Conservation (phyloP, 2,797 vertebrate genomes). For the Ammospiza maritima region DNA sequence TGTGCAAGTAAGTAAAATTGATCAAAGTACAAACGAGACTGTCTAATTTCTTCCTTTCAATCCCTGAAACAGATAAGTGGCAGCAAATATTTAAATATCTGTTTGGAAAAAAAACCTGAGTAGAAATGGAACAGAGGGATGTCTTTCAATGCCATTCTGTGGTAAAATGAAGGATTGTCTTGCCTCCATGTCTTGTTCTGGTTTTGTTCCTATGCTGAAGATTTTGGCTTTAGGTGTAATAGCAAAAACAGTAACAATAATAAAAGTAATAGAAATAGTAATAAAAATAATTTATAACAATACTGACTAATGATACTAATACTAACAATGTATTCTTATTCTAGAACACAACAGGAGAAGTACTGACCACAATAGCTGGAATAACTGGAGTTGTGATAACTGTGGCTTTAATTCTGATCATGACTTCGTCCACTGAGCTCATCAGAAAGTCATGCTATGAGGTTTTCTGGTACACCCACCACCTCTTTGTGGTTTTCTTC, state of each 20-base stretch:
- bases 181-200: neutral
- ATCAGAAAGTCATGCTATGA: slow-evolving; percentile 80
- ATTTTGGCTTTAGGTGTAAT: neutral
- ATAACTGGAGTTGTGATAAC: slow-evolving; percentile 79
- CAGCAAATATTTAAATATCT: neutral
- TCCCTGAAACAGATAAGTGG: slow-evolving; percentile 6
- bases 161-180: neutral
- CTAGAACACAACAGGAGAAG: slow-evolving; percentile 70
- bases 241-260: neutral
- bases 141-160: neutral
- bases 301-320: neutral
- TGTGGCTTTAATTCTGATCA: slow-evolving; percentile 77
- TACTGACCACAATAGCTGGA: slow-evolving; percentile 76
- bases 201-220: neutral
- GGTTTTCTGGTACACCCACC: slow-evolving; percentile 83
- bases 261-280: neutral
- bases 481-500: slow-evolving; percentile 79
- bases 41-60: neutral
- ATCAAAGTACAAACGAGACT: neutral
- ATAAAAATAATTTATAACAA: neutral
- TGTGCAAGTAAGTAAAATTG: neutral
- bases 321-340: neutral
- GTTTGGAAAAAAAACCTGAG: neutral
- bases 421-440: slow-evolving; percentile 81
- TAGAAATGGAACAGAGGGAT: neutral